phyloP scores from a whole-genome alignment of 2,797 vertebrate genomes.

The Coreius guichenoti region DNA sequence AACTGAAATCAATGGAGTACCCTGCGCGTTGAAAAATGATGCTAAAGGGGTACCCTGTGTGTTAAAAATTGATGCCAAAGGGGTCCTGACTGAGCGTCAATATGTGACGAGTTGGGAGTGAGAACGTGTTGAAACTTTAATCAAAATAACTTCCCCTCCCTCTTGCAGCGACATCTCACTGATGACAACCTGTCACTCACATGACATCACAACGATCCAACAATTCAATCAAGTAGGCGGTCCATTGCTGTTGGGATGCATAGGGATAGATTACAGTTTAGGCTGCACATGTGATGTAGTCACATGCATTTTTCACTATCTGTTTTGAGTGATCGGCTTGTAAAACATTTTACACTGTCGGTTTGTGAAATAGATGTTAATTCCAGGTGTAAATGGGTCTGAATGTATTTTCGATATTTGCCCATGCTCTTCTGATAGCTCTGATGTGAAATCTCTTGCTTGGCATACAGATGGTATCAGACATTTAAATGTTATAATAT shows the following conservation, averaged over 20 bases:
- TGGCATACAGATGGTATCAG: background rate
- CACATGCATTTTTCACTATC: background rate
- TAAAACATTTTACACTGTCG: background rate
- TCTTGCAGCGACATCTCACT: background rate
- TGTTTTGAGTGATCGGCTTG: background rate
- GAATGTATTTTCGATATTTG: background rate
- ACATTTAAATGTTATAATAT: background rate
- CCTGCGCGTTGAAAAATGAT: no score
- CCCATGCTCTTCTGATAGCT: background rate
- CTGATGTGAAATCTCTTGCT: background rate
- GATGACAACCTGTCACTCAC: background rate
- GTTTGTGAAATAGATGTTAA: background rate
- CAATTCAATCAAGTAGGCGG: background rate
- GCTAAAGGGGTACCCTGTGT: no score
- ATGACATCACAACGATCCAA: background rate
- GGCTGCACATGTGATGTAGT: background rate
- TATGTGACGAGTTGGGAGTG: no score
- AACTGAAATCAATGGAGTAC: no score
- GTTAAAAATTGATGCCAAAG: no score
- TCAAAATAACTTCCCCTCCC: no score
- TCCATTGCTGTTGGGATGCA: background rate
- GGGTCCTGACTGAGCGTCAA: no score
- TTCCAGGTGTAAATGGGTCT: background rate
- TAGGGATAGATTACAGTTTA: background rate
- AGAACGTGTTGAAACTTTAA: no score